Conservation (phyloP, 2,113 vertebrate genomes). For the Notarius quadriscutis region DNA sequence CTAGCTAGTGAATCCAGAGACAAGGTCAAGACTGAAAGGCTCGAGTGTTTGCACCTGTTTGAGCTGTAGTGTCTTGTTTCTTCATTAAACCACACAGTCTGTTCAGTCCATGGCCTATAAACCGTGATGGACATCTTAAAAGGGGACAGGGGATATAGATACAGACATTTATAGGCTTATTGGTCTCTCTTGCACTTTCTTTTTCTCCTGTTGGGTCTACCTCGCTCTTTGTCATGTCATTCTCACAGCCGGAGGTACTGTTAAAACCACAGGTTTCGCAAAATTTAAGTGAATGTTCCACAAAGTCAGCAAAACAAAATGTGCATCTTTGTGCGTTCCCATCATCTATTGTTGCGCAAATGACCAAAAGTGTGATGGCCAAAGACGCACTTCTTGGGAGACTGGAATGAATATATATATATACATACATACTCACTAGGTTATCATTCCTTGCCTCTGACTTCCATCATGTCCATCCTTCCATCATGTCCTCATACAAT, state of each 20-base stretch:
- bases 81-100: constrained; percentile 42
- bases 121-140: constrained; percentile 47
- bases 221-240: background rate
- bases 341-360: background rate
- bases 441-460: background rate
- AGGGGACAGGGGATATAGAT: constrained; percentile 24
- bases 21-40: constrained; percentile 12
- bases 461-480: background rate
- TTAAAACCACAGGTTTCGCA: background rate
- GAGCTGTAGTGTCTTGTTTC: constrained; percentile 35
- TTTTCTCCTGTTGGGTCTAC: background rate
- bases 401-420: background rate
- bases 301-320: background rate
- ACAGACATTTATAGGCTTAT: constrained; percentile 28
- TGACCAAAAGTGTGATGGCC: background rate
- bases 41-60: constrained; percentile 44
- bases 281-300: background rate
- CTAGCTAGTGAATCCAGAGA: constrained; percentile 23
- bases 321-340: background rate
- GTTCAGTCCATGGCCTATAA: constrained; percentile 36
- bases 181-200: constrained; percentile 8
- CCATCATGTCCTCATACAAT: background rate
- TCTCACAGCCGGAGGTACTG: background rate
- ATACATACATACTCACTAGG: too few species aligned
- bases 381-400: background rate